Evolutionary conservation across 2,797 vertebrate genomes (phyloP).

Genomic region (Pseudochromis fuscus): DNA sequence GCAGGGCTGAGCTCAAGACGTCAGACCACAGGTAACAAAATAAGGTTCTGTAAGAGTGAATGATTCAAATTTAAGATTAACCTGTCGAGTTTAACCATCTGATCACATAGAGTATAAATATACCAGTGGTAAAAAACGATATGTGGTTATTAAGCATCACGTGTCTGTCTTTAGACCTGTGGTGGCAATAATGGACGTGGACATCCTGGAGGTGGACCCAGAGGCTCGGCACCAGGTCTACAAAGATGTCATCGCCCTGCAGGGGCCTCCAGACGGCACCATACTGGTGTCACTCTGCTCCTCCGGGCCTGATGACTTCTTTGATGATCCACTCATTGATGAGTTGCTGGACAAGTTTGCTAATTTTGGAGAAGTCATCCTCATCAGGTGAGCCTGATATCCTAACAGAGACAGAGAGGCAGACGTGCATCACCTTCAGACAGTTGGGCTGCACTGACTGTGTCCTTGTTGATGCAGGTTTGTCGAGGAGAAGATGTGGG

Average conservation of each 20-base stretch:
- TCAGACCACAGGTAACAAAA: constrained; percentile 94
- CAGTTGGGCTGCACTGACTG: neutral
- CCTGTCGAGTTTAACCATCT: neutral
- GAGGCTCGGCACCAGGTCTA: constrained; percentile 95
- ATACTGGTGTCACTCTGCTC: constrained; percentile 93
- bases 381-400: constrained; percentile 89
- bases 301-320: constrained; percentile 90
- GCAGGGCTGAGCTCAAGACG: constrained; percentile 97
- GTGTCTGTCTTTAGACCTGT: constrained; percentile 88
- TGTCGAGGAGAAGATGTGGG: constrained; percentile 99
- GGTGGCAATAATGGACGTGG: constrained; percentile 93
- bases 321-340: constrained; percentile 94
- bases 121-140: neutral
- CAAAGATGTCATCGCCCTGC: constrained; percentile 93
- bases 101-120: neutral
- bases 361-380: constrained; percentile 94
- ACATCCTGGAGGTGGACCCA: constrained; percentile 96
- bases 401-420: neutral
- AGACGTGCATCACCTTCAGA: neutral
- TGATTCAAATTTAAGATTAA: neutral
- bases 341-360: constrained; percentile 95
- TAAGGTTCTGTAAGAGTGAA: neutral
- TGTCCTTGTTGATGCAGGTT: constrained; percentile 84
- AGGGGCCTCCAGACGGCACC: constrained; percentile 97
- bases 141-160: neutral